Evolutionary conservation across 2,797 vertebrate species (phyloP), one percentile per base, ranked within the genome.

Genomic region (Tauraco hartlaubi): DNA sequence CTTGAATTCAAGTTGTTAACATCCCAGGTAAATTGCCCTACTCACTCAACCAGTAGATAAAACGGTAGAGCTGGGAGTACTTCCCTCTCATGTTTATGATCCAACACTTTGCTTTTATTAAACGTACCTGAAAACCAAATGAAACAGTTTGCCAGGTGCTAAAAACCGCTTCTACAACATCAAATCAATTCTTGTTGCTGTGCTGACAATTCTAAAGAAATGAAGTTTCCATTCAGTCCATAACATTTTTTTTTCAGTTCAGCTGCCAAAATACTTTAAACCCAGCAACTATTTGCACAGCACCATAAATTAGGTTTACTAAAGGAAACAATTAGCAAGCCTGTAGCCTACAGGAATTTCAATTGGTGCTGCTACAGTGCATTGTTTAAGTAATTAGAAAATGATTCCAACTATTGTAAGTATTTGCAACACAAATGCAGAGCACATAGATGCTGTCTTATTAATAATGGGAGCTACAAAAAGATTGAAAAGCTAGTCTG

Each of bases 201-300:
- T 79, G 83, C 74, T 91, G 90, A 94, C 69, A 81, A 49, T 82
- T 94, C 86, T 78, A 71, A 95, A 96, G 77, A 94, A 95, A 96
- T 94, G 59, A 95, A 89, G 86, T 96, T 96, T 96, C 94, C 94
- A 89, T 87, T 93, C 83, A 94, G 88, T 97, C 63, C 67, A 41
- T 76, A 92, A 84, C 55, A 19, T 43, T 73, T 61, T 74, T 55
- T 90, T 92, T 94, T 78, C 69, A 69, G 56, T 77, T 96, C 85
- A 95, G 77, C 92, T 94, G 95, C 79, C 92, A 95, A 94, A 94
- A 96, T 95, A 81, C 92, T 95, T 96, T 62, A 96, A 96, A 94
- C 48, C 59, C 83, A 73, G 67, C 59, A 92, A 93, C 74, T 90
- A 82, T 92, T 96, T 96, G 88, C 86, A 73, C 63, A 94, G 84